A percentile compares a stretch with the other conserved stretches of the same genome.
Conservation (phyloP, 2,888 invertebrate species). For the Mesodorylaimus sp. region DNA sequence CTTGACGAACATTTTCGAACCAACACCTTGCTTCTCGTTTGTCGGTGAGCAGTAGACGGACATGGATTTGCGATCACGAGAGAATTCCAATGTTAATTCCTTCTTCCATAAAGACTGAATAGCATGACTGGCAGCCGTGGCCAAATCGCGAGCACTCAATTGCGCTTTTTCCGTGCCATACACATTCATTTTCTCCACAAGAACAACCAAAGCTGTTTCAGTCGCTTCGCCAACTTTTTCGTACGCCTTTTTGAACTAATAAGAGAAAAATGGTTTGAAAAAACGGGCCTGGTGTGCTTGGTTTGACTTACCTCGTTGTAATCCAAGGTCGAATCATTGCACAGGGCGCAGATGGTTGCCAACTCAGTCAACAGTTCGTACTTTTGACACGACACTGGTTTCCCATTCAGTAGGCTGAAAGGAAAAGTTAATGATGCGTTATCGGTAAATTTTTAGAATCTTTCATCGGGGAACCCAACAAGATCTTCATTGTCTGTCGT, state of each 20-base stretch:
- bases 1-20: slow-evolving; percentile 89
- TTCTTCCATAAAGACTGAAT: slow-evolving; percentile 97
- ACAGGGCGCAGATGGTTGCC: slow-evolving; percentile 90
- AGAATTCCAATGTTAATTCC: slow-evolving; percentile 98
- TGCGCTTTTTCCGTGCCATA: slow-evolving; percentile 70
- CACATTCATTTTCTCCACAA: slow-evolving; percentile 95
- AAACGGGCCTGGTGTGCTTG: too few species aligned
- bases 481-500: too few species aligned
- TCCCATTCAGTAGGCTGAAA: slow-evolving; percentile 53
- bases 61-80: slow-evolving; percentile 99
- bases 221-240: slow-evolving; percentile 99
- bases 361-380: slow-evolving; percentile 79
- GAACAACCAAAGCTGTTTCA: slow-evolving; percentile 89
- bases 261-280: slow-evolving; percentile 3
- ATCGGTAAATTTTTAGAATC: too few species aligned
- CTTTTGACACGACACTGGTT: slow-evolving; percentile 63
- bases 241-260: slow-evolving; percentile 70
- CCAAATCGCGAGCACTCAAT: slow-evolving; percentile 71
- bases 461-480: too few species aligned
- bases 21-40: slow-evolving; percentile 61
- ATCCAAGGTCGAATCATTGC: slow-evolving; percentile 98
- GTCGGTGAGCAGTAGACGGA: slow-evolving; percentile 83
- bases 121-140: slow-evolving; percentile 78
- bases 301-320: slow-evolving; percentile 59
- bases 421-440: too few species aligned